Base-by-base conservation (phyloP, 2,797 vertebrate genomes). In the Hipposideros larvatus region DNA sequence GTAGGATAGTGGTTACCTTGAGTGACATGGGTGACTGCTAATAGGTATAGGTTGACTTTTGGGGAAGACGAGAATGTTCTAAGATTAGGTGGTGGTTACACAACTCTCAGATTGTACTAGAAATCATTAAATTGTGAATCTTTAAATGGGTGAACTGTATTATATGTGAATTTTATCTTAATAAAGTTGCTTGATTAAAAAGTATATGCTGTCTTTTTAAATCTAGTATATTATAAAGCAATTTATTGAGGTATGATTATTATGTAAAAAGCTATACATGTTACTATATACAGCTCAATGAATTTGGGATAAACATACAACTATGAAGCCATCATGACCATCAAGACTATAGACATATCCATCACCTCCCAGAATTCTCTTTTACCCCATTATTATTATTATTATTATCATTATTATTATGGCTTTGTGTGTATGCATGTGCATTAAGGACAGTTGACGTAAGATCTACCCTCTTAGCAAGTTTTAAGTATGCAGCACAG, bases 191-290 rank as follows among this genome's bases (percentile, higher is more conserved):
- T 89, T 66, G 48, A 5, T 68, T 26, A 80, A 77, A 65, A 70
- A 15, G 5, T 55, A 55, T 55, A 78, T 79, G 75, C 22, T n/a
- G 11, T 4, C 65, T 94, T 87, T 95, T 91, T 55, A 87, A 87
- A 87, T 70, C 43, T 48, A 31, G 8, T 68, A 2, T 46, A 70
- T 70, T 79, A 13, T 79, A 34, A 70, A 79, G 5, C 65, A 59
- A 16, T 68, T 46, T 26, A 46, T 80, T 46, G 51, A 75, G 24
- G 22, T 18, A 21, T 75, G 21, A 48, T 51, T 75, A 21, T 73
- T 34, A 46, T 51, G 16, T 63, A 63, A 51, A 61, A 61, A 48
- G 21, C 31, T 55, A 8, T 59, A n/a, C 51, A 59, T 59, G 26
- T 68, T 57, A 43, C 43, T 53, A 43, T n/a, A 19, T 14, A 46